Conservation (phyloP, 2,797 vertebrate genomes). For the Acropternis orthonyx region DNA sequence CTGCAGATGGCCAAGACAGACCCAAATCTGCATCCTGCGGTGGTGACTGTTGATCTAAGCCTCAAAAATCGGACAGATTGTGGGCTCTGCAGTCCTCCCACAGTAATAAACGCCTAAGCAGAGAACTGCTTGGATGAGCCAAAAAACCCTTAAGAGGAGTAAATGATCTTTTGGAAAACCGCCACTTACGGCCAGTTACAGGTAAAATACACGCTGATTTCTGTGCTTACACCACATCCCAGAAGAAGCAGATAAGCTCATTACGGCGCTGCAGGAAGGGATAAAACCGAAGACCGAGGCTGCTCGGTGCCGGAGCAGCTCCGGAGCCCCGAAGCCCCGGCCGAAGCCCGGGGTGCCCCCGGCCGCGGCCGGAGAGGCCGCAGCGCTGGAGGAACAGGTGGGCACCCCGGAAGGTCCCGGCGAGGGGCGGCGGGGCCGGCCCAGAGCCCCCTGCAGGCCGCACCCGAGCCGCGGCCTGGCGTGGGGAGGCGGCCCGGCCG, state of each 20-base stretch:
- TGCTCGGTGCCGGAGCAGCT: not conserved
- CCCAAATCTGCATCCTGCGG: not conserved
- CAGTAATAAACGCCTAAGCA: not conserved
- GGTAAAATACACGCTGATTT: not conserved
- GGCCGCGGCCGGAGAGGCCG: not conserved
- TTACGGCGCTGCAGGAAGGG: slow-evolving; percentile 18
- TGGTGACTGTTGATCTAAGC: not conserved
- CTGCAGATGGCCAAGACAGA: not conserved
- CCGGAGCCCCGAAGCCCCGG: not conserved
- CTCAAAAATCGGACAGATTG: not conserved
- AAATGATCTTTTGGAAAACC: not conserved
- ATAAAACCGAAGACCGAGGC: not conserved
- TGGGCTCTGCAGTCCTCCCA: not conserved
- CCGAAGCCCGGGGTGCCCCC: not conserved
- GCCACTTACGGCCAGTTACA: not conserved
- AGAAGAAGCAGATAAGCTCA: slow-evolving; percentile 37
- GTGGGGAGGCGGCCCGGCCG: slow-evolving; percentile 12
- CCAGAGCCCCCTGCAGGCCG: slow-evolving; percentile 16
- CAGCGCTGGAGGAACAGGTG: slow-evolving; percentile 31
- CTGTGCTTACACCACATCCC: not conserved
- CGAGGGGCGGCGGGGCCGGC: not conserved
- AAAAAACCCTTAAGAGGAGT: not conserved
- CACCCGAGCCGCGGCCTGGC: slow-evolving; percentile 72
- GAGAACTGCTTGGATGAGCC: not conserved
- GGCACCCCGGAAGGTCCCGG: slow-evolving; percentile 25